Percentiles rank a stretch among this genome's conserved stretches.
Conservation (phyloP, 2,113 vertebrate genomes). For the Aramus guarauna region DNA sequence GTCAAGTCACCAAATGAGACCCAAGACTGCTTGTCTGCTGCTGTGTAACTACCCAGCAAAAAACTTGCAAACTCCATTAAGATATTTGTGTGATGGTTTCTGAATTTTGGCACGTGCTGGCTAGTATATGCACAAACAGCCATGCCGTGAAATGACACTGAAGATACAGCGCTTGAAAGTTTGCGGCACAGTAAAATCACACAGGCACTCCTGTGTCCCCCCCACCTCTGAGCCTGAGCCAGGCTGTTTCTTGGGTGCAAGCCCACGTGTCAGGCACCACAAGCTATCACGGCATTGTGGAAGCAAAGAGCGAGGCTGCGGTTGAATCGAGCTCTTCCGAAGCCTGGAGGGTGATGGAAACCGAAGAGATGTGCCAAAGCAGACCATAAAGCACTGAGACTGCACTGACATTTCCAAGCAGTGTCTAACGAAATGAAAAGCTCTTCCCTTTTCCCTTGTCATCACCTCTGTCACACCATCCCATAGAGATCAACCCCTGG, state of each 20-base stretch:
- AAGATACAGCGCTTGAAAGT: background rate
- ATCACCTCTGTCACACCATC: conserved; percentile 30
- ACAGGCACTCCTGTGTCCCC: background rate
- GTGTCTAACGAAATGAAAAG: conserved; percentile 2
- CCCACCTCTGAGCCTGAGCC: background rate
- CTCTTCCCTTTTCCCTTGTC: background rate
- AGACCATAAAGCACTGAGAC: background rate
- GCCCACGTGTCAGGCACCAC: background rate
- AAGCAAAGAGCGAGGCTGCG: background rate
- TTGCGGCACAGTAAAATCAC: background rate
- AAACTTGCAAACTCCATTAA: background rate
- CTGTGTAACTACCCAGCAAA: background rate
- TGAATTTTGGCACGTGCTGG: background rate
- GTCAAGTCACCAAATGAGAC: background rate
- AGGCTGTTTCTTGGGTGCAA: background rate
- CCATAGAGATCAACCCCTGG: background rate
- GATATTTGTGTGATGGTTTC: background rate
- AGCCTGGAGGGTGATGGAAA: background rate
- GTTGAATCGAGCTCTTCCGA: background rate
- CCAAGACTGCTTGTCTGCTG: background rate
- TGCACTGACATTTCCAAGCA: background rate
- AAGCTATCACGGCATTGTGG: accelerated
- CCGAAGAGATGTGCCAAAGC: background rate
- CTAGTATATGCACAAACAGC: background rate
- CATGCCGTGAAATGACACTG: background rate